Evolutionary conservation across 2,113 vertebrate genomes (phyloP), one percentile per base, ranked within the genome.

Genomic region (Pterocles burchelli): DNA sequence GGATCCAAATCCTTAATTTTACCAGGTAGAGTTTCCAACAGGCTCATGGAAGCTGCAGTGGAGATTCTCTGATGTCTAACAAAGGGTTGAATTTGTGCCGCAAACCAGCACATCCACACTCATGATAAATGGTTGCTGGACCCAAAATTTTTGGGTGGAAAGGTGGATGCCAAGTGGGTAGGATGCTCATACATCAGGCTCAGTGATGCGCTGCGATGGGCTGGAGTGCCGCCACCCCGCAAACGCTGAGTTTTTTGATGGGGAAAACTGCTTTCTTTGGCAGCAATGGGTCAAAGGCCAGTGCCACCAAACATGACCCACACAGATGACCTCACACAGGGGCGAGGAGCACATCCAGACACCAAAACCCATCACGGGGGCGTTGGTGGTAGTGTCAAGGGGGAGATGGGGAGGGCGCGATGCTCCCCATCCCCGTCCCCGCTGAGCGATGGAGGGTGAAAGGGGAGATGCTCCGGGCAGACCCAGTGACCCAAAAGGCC

Each of bases 401-500:
- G 13, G 65, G 36, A 20, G 14, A 28, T 51, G 15, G 34, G 84
- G 43, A 33, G 43, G 62, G 71, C 31, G 43, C 1, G 41, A 26
- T 79, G 62, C 12, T 68, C 68, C 66, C 22, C 83, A 48, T 80
- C 20, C 57, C 43, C 15, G 43, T 48, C 65, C 81, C 62, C 8
- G 11, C 49, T 34, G 21, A 76, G 51, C 33, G 24, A 91, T 41
- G 41, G 41, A 10, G 95, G 96, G 95, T 90, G 96, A 97, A 95
- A 97, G 95, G 97, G 89, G 95, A 97, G 86, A 49, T 41, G 83
- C 1, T 6, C 34, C 21, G 90, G 87, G 90, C 97, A 95, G 66
- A 95, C 85, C 48, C 61, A 45, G 75, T 98, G 97, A 98, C 97
- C 98, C 95, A 38, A 67, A 68, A 94, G 95, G 88, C 85, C 80